Evolutionary conservation across 2,113 vertebrate genomes (phyloP), one percentile per base, ranked within the genome.

Genomic region (Xiphias gladius): DNA sequence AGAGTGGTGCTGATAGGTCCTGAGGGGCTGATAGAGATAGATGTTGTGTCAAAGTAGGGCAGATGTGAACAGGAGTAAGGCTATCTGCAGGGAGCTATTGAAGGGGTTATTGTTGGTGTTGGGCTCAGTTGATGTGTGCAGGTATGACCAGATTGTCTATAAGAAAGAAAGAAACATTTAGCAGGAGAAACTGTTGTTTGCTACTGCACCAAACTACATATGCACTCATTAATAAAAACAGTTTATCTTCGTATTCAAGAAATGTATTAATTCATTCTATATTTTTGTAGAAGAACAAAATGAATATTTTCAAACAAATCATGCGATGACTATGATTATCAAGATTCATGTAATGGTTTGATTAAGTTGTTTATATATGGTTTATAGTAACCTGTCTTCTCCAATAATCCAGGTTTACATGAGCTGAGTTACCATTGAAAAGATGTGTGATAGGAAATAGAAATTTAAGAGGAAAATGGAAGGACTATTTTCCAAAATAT

Each of bases 1-100:
- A 76, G 73, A 76, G 80, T 58, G 83, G 79, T 79, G 84, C 57
- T 89, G 88, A 92, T 91, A 72, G 84, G 85, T 86, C 82, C 85
- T 80, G 55, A 81, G 86, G 85, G 88, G 70, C 67, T 79, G 83
- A 84, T 82, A 26, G 90, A 92, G 92, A 91, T 81, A 65, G 86
- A 90, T 90, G 85, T 63, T 35, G 76, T 87, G 85, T 90, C 66
- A 87, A 90, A 90, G 88, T 73, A 75, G 82, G 63, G 71, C 77
- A 63, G 77, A 88, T 54, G 58, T 84, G 82, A 88, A 85, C 83
- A 65, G 41, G 69, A 65, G 30, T 58, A 48, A 73, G 69, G 66
- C 77, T n/a, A 55, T 69, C 62, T 32, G 61, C 26, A 57, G 65
- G 55, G 82, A 62, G 43, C 26, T 48, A 62, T 0, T 73, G 67